Evolutionary conservation across 30 jellyfish, hydroid and myxozoan genomes (phyloP).

Genomic region (Aurelia aurita complex sp. Pacific): DNA sequence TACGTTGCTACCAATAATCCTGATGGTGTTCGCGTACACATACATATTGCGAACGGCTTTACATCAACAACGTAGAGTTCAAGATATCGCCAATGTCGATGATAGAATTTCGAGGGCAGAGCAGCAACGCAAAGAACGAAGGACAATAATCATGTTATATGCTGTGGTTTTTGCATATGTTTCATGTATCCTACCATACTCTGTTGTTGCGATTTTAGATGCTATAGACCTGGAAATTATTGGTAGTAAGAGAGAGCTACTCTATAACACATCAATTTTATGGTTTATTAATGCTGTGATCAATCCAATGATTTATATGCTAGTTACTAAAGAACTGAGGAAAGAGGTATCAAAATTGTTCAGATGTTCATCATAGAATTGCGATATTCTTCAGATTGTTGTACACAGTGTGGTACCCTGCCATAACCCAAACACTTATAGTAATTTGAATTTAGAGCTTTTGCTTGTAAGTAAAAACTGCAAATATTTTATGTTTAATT

Average conservation of each 20-base stretch:
- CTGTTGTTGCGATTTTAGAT: conserved; percentile 17
- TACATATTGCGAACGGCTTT: conserved; percentile 32
- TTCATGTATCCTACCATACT: conserved; percentile 5
- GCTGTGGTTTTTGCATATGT: conserved; percentile 12
- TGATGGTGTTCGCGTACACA: background rate
- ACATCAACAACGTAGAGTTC: conserved; percentile 6
- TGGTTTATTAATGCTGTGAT: conserved; percentile 21
- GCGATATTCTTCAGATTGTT: no score
- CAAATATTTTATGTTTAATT: no score
- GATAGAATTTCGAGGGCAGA: background rate
- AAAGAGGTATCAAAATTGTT: background rate
- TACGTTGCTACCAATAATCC: conserved; percentile 3
- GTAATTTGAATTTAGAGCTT: no score
- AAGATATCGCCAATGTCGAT: background rate
- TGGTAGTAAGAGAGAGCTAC: background rate
- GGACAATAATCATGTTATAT: conserved; percentile 11
- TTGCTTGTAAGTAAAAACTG: no score
- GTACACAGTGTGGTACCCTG: no score
- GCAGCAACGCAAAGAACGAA: conserved; percentile 14
- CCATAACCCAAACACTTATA: no score
- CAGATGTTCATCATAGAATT: no score
- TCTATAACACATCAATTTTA: conserved; percentile 14
- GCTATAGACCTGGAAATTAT: background rate
- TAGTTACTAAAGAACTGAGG: conserved; percentile 1
- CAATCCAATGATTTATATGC: conserved; percentile 20